Conservation (phyloP, 1,140 invertebrate genomes). For the Bilobella aurantiaca region DNA sequence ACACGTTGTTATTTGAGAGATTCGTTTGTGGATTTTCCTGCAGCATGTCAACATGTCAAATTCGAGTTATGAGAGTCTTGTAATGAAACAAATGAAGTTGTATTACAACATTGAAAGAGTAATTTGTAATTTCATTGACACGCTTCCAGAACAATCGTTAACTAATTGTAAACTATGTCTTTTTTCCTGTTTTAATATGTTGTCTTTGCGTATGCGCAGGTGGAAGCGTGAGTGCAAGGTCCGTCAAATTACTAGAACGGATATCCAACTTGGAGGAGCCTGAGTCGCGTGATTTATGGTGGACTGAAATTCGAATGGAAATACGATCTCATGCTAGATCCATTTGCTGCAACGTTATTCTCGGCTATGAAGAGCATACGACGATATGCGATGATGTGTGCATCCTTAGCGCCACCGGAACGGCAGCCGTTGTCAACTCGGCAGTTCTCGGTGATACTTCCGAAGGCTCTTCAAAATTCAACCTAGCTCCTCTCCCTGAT, state of each 20-base stretch:
- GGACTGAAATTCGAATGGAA: constrained; percentile 89
- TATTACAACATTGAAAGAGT: too few relatives aligned
- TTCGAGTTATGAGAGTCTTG: too few relatives aligned
- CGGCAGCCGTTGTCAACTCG: constrained; percentile 66
- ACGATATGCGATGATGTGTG: constrained; percentile 91
- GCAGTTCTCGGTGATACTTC: constrained; percentile 1
- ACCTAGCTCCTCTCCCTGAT: background rate
- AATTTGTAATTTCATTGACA: too few relatives aligned
- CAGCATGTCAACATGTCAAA: too few relatives aligned
- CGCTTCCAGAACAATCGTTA: too few relatives aligned
- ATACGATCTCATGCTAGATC: constrained; percentile 80
- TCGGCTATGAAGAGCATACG: constrained; percentile 81
- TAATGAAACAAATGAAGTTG: too few relatives aligned
- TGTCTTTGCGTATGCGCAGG: constrained; percentile 44
- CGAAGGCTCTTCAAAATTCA: background rate
- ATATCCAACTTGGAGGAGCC: constrained; percentile 74
- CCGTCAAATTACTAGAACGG: constrained; percentile 75
- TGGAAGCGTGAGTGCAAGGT: constrained; percentile 72
- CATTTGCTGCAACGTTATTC: constrained; percentile 82
- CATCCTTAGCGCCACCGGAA: constrained; percentile 82
- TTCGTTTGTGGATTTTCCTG: too few relatives aligned
- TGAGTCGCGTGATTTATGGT: constrained; percentile 84
- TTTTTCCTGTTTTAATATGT: too few relatives aligned
- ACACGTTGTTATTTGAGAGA: too few relatives aligned
- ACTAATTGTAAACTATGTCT: too few relatives aligned